phyloP scores from a whole-genome alignment of 2,113 vertebrate species.

The Castor canadensis region DNA sequence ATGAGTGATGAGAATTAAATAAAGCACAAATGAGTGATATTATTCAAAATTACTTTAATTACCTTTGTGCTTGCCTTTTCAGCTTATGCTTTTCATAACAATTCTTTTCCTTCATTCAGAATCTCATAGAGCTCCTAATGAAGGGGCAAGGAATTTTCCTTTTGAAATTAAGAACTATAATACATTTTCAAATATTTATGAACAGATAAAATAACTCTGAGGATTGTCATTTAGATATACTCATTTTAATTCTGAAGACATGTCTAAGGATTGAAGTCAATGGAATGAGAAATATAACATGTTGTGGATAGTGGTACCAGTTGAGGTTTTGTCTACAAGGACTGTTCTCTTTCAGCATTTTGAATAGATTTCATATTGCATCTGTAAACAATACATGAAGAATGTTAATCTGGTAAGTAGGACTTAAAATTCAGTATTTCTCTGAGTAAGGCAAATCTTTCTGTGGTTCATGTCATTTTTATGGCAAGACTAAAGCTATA shows the following conservation, averaged over 20 bases:
- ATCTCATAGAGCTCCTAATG: not conserved
- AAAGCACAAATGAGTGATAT: not conserved
- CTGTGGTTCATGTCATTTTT: constrained; percentile 19
- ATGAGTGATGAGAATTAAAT: not conserved
- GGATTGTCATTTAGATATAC: not conserved
- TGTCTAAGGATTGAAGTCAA: constrained; percentile 39
- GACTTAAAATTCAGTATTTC: constrained; percentile 40
- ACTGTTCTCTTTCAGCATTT: not conserved
- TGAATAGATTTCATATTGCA: not conserved
- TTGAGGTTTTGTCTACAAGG: not conserved
- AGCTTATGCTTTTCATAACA: not conserved
- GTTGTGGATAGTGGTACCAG: not conserved
- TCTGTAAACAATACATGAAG: constrained; percentile 34
- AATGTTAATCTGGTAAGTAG: not conserved
- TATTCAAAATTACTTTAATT: not conserved
- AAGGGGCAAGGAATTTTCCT: not conserved
- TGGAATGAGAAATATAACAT: not conserved
- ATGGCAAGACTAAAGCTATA: constrained; percentile 12
- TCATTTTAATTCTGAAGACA: constrained; percentile 15
- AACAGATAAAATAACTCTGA: constrained; percentile 19
- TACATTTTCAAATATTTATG: constrained; percentile 42
- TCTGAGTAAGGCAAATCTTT: not conserved
- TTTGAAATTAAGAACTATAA: not conserved
- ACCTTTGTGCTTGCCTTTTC: not conserved
- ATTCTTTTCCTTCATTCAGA: not conserved